Evolutionary conservation across 2,113 vertebrate species (phyloP).

Genomic region (Ornithorhynchus anatinus): DNA sequence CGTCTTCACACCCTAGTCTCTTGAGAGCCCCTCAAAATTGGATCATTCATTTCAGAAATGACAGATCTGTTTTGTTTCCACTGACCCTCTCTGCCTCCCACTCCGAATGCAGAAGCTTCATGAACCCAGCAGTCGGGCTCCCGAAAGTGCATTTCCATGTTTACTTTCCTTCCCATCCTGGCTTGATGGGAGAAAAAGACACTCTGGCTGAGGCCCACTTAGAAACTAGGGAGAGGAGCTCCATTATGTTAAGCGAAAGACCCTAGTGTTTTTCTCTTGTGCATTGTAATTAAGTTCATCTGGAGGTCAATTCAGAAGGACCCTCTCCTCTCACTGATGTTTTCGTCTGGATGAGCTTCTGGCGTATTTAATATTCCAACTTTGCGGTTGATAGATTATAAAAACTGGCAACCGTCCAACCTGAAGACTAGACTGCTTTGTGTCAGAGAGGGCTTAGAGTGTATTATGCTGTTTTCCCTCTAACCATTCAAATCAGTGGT

Average conservation of each 20-base stretch:
- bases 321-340: background rate
- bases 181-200: slow-evolving; percentile 7
- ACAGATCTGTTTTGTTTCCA: background rate
- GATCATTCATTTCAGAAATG: too few relatives aligned
- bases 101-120: background rate
- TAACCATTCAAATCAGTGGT: background rate
- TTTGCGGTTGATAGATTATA: slow-evolving; percentile 33
- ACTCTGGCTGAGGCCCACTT: slow-evolving; percentile 18
- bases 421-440: slow-evolving; percentile 19
- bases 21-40: background rate
- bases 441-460: slow-evolving; percentile 6
- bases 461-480: background rate
- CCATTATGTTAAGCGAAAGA: slow-evolving; percentile 33
- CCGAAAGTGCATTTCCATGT: background rate
- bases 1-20: too few relatives aligned
- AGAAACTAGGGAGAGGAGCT: slow-evolving; percentile 49
- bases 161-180: slow-evolving; percentile 12
- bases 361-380: slow-evolving; percentile 49
- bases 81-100: background rate
- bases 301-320: slow-evolving; percentile 41
- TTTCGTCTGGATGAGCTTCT: slow-evolving; percentile 25
- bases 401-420: slow-evolving; percentile 23
- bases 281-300: slow-evolving; percentile 54
- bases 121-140: background rate
- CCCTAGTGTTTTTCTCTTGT: slow-evolving; percentile 56